Base-by-base conservation (phyloP, 1,140 invertebrate species). In the Teleogryllus occipitalis region DNA sequence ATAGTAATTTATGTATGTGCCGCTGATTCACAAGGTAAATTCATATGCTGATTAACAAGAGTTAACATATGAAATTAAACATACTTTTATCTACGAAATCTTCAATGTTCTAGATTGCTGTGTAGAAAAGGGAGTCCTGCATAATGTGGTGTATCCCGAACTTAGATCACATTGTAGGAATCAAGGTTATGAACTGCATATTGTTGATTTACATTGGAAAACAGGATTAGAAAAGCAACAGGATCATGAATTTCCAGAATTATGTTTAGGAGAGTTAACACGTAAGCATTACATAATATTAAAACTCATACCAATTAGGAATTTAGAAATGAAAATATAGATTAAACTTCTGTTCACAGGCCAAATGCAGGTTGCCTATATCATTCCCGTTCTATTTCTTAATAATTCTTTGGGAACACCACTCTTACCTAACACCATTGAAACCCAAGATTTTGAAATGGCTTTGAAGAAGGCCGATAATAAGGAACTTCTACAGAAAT, bases 361-460 rank as follows among this genome's bases (percentile, higher is more conserved):
- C 82, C 92, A 94, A 85, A 89, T 90, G 74, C 91, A 93, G 80
- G 86, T 90, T 4, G 90, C 92, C 0, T 92, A 93, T 78, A 88
- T 94, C 21, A 91, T 94, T 39, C 92, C 93, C 0, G 89, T 94
- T 14, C 84, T 94, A 78, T 94, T 94, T 84, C 85, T 95, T 8
- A 93, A 92, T 84, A 90, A 93, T 72, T 93, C 91, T 8, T 85
- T 94, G 72, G 93, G 93, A 46, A 91, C 91, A 21, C 91, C 93
- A n/a, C 87, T 94, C 80, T 86, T 94, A 18, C 93, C 93, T 8
- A 90, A 92, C 82, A 93, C 92, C 2, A 89, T 95, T 74, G 93
- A 94, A 85, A 91, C 90, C 82, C 90, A 92, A 22, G 93, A 95
- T 86, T 94, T 94, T 85, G 91, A 93, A 83, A 90, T 90, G 80